A percentile compares a stretch with the other conserved stretches of the same genome.
Evolutionary conservation across 1,140 invertebrate species (phyloP).

Genomic region (Vollenhovia emeryi): DNA sequence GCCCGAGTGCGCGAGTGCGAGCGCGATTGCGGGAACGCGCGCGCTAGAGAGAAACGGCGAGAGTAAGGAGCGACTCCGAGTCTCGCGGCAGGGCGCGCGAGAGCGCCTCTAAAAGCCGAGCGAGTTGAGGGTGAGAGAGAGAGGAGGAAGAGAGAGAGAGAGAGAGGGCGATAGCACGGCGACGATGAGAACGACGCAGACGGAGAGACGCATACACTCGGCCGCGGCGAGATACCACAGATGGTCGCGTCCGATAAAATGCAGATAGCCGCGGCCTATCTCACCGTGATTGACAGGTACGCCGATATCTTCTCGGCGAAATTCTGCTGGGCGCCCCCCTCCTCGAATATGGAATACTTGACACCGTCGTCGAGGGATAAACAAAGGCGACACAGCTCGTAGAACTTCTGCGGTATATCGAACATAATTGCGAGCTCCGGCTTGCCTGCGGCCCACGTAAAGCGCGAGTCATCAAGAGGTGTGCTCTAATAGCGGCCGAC

Average conservation of each 20-base stretch:
- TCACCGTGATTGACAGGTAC: slow-evolving; percentile 85
- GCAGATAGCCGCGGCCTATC: slow-evolving; percentile 42
- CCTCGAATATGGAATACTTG: slow-evolving; percentile 85
- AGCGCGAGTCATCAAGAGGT: slow-evolving; percentile 76
- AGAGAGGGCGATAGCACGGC: neutral
- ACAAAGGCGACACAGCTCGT: slow-evolving; percentile 86
- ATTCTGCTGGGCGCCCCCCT: slow-evolving; percentile 84
- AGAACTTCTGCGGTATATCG: slow-evolving; percentile 85
- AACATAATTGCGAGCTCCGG: slow-evolving; percentile 83
- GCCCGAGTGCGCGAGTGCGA: neutral
- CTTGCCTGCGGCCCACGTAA: slow-evolving; percentile 74
- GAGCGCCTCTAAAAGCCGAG: slow-evolving; percentile 2
- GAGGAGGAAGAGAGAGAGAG: neutral
- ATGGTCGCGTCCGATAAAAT: slow-evolving; percentile 78
- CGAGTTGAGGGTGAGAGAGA: neutral
- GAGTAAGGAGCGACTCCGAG: slow-evolving; percentile 41
- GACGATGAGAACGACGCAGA: slow-evolving; percentile 30
- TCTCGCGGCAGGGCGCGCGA: slow-evolving; percentile 10
- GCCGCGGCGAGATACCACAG: slow-evolving; percentile 67
- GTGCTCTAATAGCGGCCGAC: slow-evolving; percentile 66
- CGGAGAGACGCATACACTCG: slow-evolving; percentile 53
- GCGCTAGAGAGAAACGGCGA: slow-evolving; percentile 50
- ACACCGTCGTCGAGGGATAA: slow-evolving; percentile 85
- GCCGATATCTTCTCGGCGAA: slow-evolving; percentile 84
- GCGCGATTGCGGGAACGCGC: neutral